Evolutionary conservation across 2,113 vertebrate genomes (phyloP), one percentile per base, ranked within the genome.

Genomic region (Halichoerus grypus): DNA sequence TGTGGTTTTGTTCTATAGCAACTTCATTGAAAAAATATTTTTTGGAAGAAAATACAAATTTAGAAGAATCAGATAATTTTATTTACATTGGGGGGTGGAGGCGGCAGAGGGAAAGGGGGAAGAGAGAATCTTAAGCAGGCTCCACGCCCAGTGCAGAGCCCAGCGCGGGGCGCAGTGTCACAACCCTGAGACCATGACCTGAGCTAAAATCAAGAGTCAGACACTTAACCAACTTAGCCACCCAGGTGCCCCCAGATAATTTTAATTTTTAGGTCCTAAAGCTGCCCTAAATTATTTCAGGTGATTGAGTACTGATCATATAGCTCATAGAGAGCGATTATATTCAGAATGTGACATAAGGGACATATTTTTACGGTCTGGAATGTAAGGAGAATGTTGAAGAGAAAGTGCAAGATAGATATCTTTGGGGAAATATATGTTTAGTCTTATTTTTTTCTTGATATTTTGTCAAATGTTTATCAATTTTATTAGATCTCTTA

Each of bases 31-130:
- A 80, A 96, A 91, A 81, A n/a, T 67, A 4, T 4, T 57, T 80
- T 71, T 42, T 94, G 53, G 49, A 69, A 93, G 22, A 46, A 94
- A 76, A 71, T 88, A 85, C n/a, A 91, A 88, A 77, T 93, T 81
- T 69, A 71, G 10, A 88, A 90, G 74, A 96, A 71, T 69, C n/a
- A 67, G 88, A 24, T 95, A 85, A 85, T 85, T 96, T 14, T 81
- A 67, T 92, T 6, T 69, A 69, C 36, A 36, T 69, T 69, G 33
- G 67, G 33, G 15, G 16, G 33, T 65, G 4, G 61, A 31, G 28
- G 13, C 12, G 4, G 1, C n/a, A 69, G 33, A 69, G 7, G 1
- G 33, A 69, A 36, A 21, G 7, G 33, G 33, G 8, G 18, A 36
- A 57, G 67, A 69, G 9, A 69, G 67, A 69, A 36, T 69, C n/a